These are phyloP conservation scores for Ormyrus labotus DNA, from an alignment of 2,888 invertebrate genomes.

Conservation along the genomic window DNA sequence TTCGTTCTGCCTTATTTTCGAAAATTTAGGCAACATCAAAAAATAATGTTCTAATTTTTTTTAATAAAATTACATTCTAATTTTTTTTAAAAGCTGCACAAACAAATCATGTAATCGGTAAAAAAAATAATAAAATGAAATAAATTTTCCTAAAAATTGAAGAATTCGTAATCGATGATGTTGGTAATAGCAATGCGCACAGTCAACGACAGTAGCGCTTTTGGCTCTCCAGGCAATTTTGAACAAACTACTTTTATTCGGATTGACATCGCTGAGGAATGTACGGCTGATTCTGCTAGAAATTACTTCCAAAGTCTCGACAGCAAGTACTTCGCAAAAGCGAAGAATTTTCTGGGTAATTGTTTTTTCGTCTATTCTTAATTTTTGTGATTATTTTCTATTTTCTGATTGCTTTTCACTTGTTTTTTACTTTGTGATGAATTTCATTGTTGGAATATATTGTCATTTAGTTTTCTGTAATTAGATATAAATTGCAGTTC, in stretches of 20 bases:
- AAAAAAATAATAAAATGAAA: conserved; percentile 6
- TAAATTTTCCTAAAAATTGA: too few species aligned
- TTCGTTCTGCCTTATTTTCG: too few species aligned
- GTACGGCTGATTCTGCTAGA: conserved; percentile 16
- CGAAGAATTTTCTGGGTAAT: conserved; percentile 38
- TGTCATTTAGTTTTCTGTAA: neutral
- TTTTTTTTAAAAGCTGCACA: neutral
- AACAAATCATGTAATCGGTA: neutral
- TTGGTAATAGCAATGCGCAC: conserved; percentile 54
- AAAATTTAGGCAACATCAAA: too few species aligned
- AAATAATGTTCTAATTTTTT: too few species aligned
- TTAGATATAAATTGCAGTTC: too few species aligned
- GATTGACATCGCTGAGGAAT: conserved; percentile 57
- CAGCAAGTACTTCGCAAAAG: conserved; percentile 17
- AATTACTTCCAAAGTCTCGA: conserved; percentile 33
- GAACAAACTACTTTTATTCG: conserved; percentile 57
- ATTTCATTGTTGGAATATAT: conserved; percentile 3
- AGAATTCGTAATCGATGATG: too few species aligned
- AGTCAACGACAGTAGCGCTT: conserved; percentile 60
- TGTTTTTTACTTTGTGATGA: neutral
- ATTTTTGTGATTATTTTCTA: neutral
- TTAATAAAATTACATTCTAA: too few species aligned
- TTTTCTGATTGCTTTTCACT: neutral
- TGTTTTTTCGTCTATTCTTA: conserved; percentile 5
- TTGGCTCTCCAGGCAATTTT: conserved; percentile 57